Base-by-base conservation (phyloP, 2,888 invertebrate genomes). In the Meliscaeva auricollis region DNA sequence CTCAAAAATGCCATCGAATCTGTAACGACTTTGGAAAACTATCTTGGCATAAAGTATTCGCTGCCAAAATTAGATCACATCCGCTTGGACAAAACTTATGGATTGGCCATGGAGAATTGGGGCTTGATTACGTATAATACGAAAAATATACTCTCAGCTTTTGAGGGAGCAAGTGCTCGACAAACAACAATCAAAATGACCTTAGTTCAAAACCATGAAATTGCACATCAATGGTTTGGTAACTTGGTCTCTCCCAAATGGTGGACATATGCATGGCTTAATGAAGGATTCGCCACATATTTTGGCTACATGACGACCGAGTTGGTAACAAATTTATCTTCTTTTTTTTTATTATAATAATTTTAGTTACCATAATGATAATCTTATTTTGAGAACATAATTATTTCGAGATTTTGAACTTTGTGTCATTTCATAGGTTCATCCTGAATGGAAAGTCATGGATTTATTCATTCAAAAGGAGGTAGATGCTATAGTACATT, bases 61-160 rank as follows among this genome's bases (percentile, higher is more conserved):
- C 90, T 97, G 41, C 94, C 95, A 0, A 98, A 98, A 92, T 94
- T 97, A 88, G 98, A 98, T 90, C 96, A 98, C 95, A 95, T 96
- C 9, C 96, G 97, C 0, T 94, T 98, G 13, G 96, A 97, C 1
- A 96, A 96, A 88, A 97, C 97, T 89, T 94, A 94, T 56, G 95
- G 96, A 68, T 96, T 96, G 22, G 98, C 97, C 35, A 98, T 98
- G 98, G 98, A 98, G 90, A 98, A 98, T 90, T 98, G 98, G 98
- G 98, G 98, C n/a, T 92, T 98, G 8, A 95, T 98, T 17, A 96
- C 96, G 1, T 92, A 94, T 94, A 89, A 93, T 13, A 68, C 62
- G 11, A 73, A 69, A 7, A 56, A 46, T 2, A 69, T 81, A 3
- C n/a, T 81, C 0, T 32, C 81, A 5, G 35, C 41, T 17, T 4